Evolutionary conservation across 64 coral and sea anemone species (phyloP).

Genomic region (Pachyseris speciosa): DNA sequence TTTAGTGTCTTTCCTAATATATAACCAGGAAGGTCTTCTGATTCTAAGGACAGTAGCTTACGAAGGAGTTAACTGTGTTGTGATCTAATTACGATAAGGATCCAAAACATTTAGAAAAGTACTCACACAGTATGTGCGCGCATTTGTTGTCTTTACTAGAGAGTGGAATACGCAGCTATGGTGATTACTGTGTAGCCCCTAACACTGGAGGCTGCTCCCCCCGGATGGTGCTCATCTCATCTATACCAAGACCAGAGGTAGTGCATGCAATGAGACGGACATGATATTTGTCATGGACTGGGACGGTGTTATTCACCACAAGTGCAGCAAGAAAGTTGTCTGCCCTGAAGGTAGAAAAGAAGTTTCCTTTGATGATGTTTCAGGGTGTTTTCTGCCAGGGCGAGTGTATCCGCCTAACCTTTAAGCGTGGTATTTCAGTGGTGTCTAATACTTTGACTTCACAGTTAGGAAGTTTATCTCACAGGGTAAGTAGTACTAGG

Average conservation of each 20-base stretch:
- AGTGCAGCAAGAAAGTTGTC: conserved; percentile 56
- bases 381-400: neutral
- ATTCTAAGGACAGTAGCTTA: too few relatives aligned
- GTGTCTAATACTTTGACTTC: too few relatives aligned
- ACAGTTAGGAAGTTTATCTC: too few relatives aligned
- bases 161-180: conserved; percentile 49
- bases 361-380: neutral
- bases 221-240: conserved; percentile 8
- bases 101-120: too few relatives aligned
- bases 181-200: conserved; percentile 18
- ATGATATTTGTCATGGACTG: conserved; percentile 28
- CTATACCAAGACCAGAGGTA: conserved; percentile 24
- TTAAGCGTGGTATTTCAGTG: too few relatives aligned
- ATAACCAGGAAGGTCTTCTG: too few relatives aligned
- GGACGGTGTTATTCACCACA: conserved; percentile 42
- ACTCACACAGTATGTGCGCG: too few relatives aligned
- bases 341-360: neutral
- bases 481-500: too few relatives aligned
- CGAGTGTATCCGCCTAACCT: too few relatives aligned
- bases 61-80: too few relatives aligned
- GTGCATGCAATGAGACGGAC: conserved; percentile 11
- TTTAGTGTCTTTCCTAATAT: too few relatives aligned
- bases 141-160: neutral
- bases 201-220: conserved; percentile 8
- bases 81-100: too few relatives aligned